Base-by-base conservation (phyloP, 2,888 invertebrate species). In the Chirona hameri region DNA sequence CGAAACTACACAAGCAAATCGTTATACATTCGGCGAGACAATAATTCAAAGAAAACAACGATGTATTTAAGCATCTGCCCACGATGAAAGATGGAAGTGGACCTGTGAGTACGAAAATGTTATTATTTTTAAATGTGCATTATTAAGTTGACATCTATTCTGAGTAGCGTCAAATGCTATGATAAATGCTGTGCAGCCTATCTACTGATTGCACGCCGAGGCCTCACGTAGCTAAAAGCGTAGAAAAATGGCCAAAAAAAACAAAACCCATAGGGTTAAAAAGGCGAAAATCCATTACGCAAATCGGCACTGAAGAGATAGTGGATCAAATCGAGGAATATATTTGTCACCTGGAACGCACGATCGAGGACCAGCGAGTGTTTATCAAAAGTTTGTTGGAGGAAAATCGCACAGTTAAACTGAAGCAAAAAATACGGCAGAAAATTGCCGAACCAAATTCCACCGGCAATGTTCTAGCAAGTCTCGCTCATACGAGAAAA, bases 341-440 rank as follows among this genome's bases (percentile, higher is more conserved):
- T 9, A 76, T 76, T 2, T 39, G 31, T 14, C 76, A 76, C 15
- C 39, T 76, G 31, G 76, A 76, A 21, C 31, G 76, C 0, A 76
- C 76, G 2, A 76, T 76, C 10, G 76, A 76, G 21, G 76, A 76
- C 29, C 76, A 76, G 15, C 18, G 76, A 39, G 14, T 76, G 21
- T 76, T 76, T 21, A 76, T 76, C 76, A 39, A 39, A 39, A 76
- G 76, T 39, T 39, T 76, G 76, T 27, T 76, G 21, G 76, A 76
- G 10, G 76, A 76, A 39, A 76, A 76, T 21, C 76, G 76, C 21
- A 76, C 39, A 0, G 21, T 76, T 14, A 76, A 39, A 21, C 21
- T 76, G 0, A 76, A 76, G 21, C 76, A 29, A 0, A 76, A 39
- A 21, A 15, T 76, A 21, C 18, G 39, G 15, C 31, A 7, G 21